phyloP scores from a whole-genome alignment of 2,888 invertebrate genomes.

The Drosophila koepferae region DNA sequence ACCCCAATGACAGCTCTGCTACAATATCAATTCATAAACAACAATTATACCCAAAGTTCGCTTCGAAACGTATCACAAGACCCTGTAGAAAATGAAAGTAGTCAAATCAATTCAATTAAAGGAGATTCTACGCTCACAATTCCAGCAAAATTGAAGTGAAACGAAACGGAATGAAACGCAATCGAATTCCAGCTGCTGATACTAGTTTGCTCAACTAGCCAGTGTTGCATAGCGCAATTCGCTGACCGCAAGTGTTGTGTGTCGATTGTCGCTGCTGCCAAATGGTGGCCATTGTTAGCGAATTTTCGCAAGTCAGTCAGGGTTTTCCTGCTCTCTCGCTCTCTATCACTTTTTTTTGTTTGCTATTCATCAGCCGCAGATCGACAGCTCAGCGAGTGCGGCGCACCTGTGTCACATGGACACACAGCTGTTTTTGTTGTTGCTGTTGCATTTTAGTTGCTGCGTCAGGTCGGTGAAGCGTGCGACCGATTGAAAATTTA shows the following conservation, averaged over 20 bases:
- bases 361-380: slow-evolving; percentile 33
- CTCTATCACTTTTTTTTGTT: not conserved
- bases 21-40: not conserved
- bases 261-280: not conserved
- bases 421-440: slow-evolving; percentile 3
- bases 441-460: slow-evolving; percentile 28
- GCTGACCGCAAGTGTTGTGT: slow-evolving; percentile 5
- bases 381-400: slow-evolving; percentile 43
- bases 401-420: slow-evolving; percentile 11
- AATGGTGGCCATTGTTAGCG: slow-evolving; percentile 1
- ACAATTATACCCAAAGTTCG: not conserved
- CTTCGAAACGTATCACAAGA: too few species aligned
- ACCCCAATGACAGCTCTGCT: too few species aligned
- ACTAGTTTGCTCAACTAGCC: not conserved
- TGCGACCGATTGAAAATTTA: slow-evolving; percentile 79
- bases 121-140: not conserved
- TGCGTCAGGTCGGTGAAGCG: slow-evolving; percentile 64
- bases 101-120: not conserved
- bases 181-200: not conserved
- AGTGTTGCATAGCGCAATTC: slow-evolving; percentile 7
- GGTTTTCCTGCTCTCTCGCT: not conserved
- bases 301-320: slow-evolving; percentile 7
- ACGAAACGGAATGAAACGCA: not conserved
- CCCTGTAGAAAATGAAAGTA: not conserved
- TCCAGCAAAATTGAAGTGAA: not conserved